These are phyloP conservation scores for Brenthis hecate DNA, from an alignment of 2,888 invertebrate genomes.

Conservation along the genomic window DNA sequence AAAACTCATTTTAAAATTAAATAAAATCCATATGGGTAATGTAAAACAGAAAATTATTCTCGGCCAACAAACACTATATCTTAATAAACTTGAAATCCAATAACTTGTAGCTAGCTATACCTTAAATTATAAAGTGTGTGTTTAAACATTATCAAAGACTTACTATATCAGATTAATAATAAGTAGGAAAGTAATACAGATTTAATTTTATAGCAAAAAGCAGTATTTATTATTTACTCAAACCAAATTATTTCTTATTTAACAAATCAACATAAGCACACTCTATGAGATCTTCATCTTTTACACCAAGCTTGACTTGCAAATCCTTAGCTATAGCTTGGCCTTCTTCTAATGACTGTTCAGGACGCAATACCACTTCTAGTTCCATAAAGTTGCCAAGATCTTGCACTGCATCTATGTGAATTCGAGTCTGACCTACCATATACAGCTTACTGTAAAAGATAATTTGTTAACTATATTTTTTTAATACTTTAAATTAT, in stretches of 20 bases:
- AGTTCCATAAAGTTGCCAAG: conserved; percentile 93
- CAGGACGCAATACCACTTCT: conserved; percentile 88
- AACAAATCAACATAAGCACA: conserved; percentile 91
- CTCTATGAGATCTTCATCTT: conserved; percentile 84
- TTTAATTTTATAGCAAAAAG: too few relatives aligned
- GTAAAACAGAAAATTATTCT: too few relatives aligned
- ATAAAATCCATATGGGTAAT: too few relatives aligned
- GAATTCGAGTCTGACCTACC: conserved; percentile 92
- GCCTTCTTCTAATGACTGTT: conserved; percentile 86
- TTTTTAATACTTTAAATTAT: neutral
- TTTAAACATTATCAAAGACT: too few relatives aligned
- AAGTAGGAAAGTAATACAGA: too few relatives aligned
- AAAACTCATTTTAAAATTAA: too few relatives aligned
- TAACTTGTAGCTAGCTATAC: too few relatives aligned
- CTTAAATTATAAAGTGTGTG: too few relatives aligned
- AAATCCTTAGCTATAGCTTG: conserved; percentile 86
- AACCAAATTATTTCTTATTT: conserved; percentile 44
- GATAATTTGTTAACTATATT: neutral
- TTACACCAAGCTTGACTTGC: conserved; percentile 85
- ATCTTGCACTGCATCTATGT: conserved; percentile 91
- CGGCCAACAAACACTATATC: too few relatives aligned
- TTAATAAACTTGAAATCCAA: too few relatives aligned
- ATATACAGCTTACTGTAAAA: conserved; percentile 86
- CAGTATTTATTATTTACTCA: too few relatives aligned
- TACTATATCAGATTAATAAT: too few relatives aligned